Percentiles rank a stretch among this genome's conserved stretches.
Conservation (phyloP, 2,797 vertebrate species). For the Masticophis lateralis region DNA sequence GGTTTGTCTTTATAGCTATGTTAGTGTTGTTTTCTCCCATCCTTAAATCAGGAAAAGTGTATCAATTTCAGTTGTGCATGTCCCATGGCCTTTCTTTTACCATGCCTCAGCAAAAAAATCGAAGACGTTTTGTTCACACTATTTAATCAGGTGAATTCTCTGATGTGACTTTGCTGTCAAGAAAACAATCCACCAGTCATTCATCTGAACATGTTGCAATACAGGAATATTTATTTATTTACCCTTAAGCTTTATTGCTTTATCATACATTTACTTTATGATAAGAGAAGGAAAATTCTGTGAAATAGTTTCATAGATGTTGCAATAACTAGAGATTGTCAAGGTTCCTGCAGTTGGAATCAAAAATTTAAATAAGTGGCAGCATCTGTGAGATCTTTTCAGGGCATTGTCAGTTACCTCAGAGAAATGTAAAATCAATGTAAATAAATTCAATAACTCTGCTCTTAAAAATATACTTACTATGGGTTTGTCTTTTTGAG, state of each 20-base stretch:
- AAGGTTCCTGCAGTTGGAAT: background rate
- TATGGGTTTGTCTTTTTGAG: background rate
- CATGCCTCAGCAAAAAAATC: background rate
- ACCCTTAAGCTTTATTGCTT: background rate
- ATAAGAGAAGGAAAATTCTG: background rate
- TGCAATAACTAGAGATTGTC: background rate
- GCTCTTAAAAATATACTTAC: background rate
- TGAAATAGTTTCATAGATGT: background rate
- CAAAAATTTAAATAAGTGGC: background rate
- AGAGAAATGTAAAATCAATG: background rate
- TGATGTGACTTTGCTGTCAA: background rate
- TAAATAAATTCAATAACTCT: background rate
- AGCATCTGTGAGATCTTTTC: background rate
- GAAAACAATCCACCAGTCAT: background rate
- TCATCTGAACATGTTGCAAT: background rate
- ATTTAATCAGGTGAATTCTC: background rate
- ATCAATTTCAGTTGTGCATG: background rate
- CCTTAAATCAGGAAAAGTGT: background rate
- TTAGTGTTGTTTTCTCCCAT: background rate
- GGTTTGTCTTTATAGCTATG: background rate
- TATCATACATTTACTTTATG: background rate
- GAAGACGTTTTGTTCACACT: background rate
- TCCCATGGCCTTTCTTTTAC: background rate
- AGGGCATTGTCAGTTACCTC: background rate
- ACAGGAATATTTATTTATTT: background rate